Conservation (phyloP, 37 sponge, comb jelly and placozoan genomes). For the Tethya wilhelma region DNA sequence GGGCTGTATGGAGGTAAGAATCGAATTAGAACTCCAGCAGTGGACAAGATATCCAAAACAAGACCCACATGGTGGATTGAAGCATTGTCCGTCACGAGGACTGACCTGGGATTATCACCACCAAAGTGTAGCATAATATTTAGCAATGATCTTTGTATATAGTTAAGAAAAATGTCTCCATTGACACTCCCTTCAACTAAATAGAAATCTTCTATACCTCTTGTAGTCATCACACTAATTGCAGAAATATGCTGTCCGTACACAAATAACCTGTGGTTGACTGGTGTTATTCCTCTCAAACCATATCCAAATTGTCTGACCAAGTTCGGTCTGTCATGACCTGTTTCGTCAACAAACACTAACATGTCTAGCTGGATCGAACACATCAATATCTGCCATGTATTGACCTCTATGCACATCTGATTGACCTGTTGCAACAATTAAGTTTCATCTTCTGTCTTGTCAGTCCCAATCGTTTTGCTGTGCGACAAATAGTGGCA, state of each 20-base stretch:
- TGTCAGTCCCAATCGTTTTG: neutral
- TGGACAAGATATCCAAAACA: neutral
- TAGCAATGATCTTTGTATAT: neutral
- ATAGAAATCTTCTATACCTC: conserved; percentile 8
- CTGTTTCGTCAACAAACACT: conserved; percentile 16
- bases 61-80: neutral
- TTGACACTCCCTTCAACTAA: conserved; percentile 18
- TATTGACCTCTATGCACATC: neutral
- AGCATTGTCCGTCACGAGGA: conserved; percentile 17
- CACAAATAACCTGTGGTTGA: neutral
- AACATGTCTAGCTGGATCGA: conserved; percentile 10
- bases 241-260: too few relatives aligned
- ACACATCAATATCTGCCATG: neutral
- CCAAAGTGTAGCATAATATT: neutral
- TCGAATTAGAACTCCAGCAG: neutral
- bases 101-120: conserved; percentile 4
- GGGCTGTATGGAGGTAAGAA: conserved; percentile 20
- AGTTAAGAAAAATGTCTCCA: conserved; percentile 8
- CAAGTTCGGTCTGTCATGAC: neutral
- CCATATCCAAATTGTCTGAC: neutral
- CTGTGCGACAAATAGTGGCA: too few relatives aligned
- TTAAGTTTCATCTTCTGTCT: neutral
- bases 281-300: neutral
- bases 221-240: neutral
- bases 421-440: neutral